phyloP scores from a whole-genome alignment of 2,113 vertebrate species.

The Nettapus auritus region DNA sequence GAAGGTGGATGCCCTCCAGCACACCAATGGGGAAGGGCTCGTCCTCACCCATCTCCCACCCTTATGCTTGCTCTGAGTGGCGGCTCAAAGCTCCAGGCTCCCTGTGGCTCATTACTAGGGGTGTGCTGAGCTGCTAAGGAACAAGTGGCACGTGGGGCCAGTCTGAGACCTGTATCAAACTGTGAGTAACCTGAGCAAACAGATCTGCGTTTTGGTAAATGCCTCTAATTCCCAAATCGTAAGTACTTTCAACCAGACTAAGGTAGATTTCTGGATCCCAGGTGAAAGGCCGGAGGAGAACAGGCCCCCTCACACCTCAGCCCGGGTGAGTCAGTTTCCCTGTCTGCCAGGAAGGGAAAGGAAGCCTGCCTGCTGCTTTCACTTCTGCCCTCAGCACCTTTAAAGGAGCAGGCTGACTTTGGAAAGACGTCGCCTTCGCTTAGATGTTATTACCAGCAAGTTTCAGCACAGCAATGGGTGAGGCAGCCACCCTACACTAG shows the following conservation, averaged over 20 bases:
- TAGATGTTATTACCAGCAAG: not conserved
- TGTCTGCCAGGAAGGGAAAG: conserved; percentile 29
- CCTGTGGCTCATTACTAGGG: not conserved
- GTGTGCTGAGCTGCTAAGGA: not conserved
- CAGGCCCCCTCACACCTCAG: not conserved
- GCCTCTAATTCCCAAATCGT: not conserved
- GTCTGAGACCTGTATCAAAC: not conserved
- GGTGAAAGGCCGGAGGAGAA: not conserved
- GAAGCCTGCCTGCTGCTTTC: not conserved
- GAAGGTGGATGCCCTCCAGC: too few species aligned
- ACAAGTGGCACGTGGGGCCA: not conserved
- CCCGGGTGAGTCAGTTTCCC: not conserved
- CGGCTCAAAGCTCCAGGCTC: not conserved
- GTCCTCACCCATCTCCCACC: not conserved
- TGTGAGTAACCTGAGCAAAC: not conserved
- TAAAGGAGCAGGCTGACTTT: not conserved
- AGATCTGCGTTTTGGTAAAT: not conserved
- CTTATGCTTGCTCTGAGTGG: not conserved
- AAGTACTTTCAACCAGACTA: not conserved
- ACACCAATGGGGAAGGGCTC: not conserved
- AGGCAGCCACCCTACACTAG: not conserved
- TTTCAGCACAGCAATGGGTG: not conserved
- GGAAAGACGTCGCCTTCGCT: not conserved
- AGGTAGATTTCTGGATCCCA: not conserved
- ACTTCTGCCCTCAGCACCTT: not conserved